These are phyloP conservation scores for Lanistes nyassanus DNA, from an alignment of 1,140 invertebrate genomes.

Conservation along the genomic window DNA sequence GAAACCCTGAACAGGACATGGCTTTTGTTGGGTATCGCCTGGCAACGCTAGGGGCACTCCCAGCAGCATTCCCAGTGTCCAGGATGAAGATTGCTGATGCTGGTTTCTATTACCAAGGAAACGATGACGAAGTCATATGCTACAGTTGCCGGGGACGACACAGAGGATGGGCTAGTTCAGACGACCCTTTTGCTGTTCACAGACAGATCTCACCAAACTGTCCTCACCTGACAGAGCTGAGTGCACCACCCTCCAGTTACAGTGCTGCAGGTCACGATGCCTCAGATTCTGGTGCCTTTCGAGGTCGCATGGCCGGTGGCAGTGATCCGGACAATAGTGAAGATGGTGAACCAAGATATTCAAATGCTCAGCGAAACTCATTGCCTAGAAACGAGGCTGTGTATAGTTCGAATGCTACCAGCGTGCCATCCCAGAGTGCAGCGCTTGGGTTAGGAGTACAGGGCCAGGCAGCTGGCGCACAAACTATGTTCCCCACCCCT, in stretches of 20 bases:
- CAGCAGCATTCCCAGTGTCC: slow-evolving; percentile 3
- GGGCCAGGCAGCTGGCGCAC: background rate
- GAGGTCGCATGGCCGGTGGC: background rate
- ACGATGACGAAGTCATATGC: slow-evolving; percentile 26
- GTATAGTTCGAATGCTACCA: too few relatives aligned
- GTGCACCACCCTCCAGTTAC: background rate
- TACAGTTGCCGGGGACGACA: slow-evolving; percentile 21
- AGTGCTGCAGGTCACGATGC: too few relatives aligned
- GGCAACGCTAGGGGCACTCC: slow-evolving; percentile 12
- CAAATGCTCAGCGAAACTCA: background rate
- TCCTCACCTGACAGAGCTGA: background rate
- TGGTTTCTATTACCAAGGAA: slow-evolving; percentile 87
- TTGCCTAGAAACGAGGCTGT: background rate
- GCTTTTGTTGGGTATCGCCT: slow-evolving; percentile 18
- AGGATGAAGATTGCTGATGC: slow-evolving; percentile 18
- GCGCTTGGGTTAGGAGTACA: background rate
- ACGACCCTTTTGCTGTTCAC: slow-evolving; percentile 26
- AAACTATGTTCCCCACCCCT: background rate
- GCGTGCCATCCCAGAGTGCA: background rate
- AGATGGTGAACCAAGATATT: background rate
- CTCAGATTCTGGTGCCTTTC: too few relatives aligned
- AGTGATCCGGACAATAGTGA: background rate
- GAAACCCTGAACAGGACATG: slow-evolving; percentile 3
- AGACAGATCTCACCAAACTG: slow-evolving; percentile 18
- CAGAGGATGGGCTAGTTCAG: slow-evolving; percentile 12